Percentiles rank a stretch among this genome's conserved stretches.
Conservation (phyloP, 2,797 vertebrate genomes). For the Lagorchestes hirsutus region DNA sequence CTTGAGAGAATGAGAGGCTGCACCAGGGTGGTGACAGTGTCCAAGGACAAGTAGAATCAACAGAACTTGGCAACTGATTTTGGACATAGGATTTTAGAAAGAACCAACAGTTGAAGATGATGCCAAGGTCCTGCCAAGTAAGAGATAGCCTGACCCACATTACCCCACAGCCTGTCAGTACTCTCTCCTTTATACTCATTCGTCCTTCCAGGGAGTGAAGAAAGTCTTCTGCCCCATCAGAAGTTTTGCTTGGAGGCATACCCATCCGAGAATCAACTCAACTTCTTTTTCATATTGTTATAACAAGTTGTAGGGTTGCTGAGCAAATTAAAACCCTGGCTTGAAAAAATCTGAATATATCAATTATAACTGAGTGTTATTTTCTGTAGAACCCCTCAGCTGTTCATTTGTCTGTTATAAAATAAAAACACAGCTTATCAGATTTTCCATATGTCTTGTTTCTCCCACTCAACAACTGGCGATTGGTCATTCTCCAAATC, state of each 20-base stretch:
- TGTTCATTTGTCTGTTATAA: not conserved
- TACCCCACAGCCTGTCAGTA: no score
- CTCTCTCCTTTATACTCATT: not conserved
- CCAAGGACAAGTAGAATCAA: not conserved
- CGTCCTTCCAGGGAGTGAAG: not conserved
- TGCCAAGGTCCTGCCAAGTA: not conserved
- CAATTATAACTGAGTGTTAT: not conserved
- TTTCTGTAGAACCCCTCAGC: not conserved
- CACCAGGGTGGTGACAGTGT: not conserved
- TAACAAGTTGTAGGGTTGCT: not conserved
- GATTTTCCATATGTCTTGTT: constrained; percentile 3
- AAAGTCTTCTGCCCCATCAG: not conserved
- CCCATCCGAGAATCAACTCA: not conserved
- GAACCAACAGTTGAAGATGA: not conserved
- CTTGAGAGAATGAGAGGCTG: not conserved
- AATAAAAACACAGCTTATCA: not conserved
- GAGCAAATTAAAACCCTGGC: not conserved
- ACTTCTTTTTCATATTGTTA: not conserved
- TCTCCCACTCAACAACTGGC: not conserved
- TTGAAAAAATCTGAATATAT: not conserved
- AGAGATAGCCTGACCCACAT: not conserved
- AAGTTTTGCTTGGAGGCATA: not conserved
- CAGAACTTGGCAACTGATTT: not conserved
- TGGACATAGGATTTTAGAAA: not conserved
- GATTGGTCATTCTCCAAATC: not conserved